Evolutionary conservation across 2,113 vertebrate genomes (phyloP).

Genomic region (Pituophis catenifer): DNA sequence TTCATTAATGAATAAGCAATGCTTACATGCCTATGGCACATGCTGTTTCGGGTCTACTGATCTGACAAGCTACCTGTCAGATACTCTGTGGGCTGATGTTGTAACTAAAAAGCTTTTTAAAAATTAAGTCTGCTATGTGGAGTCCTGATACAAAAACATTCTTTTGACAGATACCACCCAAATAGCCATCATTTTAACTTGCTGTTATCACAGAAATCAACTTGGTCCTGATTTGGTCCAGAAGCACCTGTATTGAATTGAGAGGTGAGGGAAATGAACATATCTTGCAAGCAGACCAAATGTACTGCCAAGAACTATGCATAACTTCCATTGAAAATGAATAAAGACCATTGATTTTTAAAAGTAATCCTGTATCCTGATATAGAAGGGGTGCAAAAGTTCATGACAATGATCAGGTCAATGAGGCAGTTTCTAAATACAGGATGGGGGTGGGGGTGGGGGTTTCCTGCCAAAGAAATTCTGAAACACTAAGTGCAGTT

Average conservation of each 20-base stretch:
- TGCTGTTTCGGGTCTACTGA: not conserved
- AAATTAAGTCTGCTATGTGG: not conserved
- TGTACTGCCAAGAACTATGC: slow-evolving; percentile 22
- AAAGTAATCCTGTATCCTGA: not conserved
- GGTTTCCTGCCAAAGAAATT: not conserved
- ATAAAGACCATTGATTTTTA: not conserved
- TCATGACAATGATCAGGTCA: not conserved
- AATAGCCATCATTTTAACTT: not conserved
- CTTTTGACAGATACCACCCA: not conserved
- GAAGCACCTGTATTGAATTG: not conserved
- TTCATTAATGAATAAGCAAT: not conserved
- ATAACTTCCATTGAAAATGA: not conserved
- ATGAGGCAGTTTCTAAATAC: not conserved
- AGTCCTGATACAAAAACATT: not conserved
- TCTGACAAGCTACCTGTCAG: not conserved
- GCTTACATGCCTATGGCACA: not conserved
- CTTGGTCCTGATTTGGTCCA: not conserved
- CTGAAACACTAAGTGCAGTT: not conserved
- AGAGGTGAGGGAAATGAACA: not conserved
- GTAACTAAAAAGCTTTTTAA: not conserved
- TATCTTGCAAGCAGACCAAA: not conserved
- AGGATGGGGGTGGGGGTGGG: too few relatives aligned
- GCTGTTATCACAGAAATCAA: not conserved
- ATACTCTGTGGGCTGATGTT: not conserved
- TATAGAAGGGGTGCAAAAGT: not conserved